These are phyloP conservation scores for Clarias gariepinus DNA, from an alignment of 2,113 vertebrate genomes.

Conservation along the genomic window DNA sequence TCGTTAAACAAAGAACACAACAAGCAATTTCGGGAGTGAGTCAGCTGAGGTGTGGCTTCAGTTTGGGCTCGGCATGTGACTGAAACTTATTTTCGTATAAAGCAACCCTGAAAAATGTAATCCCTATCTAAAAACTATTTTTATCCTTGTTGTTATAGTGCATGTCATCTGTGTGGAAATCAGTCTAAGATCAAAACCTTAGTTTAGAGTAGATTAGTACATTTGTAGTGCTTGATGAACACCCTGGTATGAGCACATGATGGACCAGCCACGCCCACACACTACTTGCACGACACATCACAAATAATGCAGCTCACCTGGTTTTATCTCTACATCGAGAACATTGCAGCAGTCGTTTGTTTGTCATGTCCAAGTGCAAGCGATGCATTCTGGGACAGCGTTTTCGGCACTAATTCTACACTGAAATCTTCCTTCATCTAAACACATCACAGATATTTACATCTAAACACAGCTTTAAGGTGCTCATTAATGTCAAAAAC, in stretches of 20 bases:
- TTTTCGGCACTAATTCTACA: neutral
- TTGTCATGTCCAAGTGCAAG: neutral
- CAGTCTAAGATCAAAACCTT: neutral
- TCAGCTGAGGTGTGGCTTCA: conserved; percentile 1
- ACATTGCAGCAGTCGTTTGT: neutral
- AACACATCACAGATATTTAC: neutral
- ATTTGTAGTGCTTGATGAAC: neutral
- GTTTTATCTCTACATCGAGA: neutral
- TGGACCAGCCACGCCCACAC: neutral
- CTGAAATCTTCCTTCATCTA: neutral
- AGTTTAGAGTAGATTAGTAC: neutral
- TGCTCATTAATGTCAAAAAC: neutral
- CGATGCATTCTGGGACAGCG: neutral
- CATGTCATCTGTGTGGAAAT: neutral
- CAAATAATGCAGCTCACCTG: neutral
- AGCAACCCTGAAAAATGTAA: neutral
- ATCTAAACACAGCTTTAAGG: neutral
- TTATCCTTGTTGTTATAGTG: neutral
- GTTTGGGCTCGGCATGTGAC: neutral
- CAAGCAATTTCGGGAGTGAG: neutral
- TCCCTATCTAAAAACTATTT: neutral
- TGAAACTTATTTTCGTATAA: neutral
- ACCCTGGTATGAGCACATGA: neutral
- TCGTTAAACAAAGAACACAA: neutral
- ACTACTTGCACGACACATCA: neutral